Evolutionary conservation across 2,888 invertebrate species (phyloP), one percentile per base, ranked within the genome.

Genomic region (Acanthoscelides obtectus): DNA sequence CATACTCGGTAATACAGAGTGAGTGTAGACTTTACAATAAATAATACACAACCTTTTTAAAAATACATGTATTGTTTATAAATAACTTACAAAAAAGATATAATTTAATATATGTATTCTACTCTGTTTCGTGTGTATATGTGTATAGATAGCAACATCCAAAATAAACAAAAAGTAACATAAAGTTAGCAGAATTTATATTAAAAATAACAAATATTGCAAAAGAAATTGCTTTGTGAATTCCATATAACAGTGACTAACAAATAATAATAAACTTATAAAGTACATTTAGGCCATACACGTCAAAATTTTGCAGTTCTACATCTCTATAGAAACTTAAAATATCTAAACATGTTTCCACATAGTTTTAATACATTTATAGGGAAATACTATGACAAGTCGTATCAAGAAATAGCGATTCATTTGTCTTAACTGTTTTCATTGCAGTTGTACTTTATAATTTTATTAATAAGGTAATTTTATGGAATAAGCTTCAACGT

Each of bases 21-120:
- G n/a, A n/a, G n/a, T n/a, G n/a, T n/a, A n/a, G n/a, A n/a, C n/a
- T n/a, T 25, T 6, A 25, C 6, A 1, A 12, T 45, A 45, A 45
- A 45, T 45, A 12, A 45, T 1, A 45, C 5, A 1, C 45, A 6
- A 45, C 17, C 1, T 1, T 45, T 45, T 45, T 45, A 45, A 45
- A 66, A 66, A 68, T 25, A 25, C 22, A 22, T 68, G 22, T 68
- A 68, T 83, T 84, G 81, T 82, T 83, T 83, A 84, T 83, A 83
- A 83, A 84, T 84, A 84, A 84, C 79, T 84, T 84, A 84, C 82
- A 83, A 84, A 84, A 84, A 82, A 69, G 76, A 75, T 72, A 75
- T 75, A 77, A 75, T 75, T 74, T 76, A 74, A 72, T 76, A 75
- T 70, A 73, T 45, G 45, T 45, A 45, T 45, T 12, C 45, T 45